Base-by-base conservation (phyloP, 2,797 vertebrate species). In the Hemitrygon akajei region DNA sequence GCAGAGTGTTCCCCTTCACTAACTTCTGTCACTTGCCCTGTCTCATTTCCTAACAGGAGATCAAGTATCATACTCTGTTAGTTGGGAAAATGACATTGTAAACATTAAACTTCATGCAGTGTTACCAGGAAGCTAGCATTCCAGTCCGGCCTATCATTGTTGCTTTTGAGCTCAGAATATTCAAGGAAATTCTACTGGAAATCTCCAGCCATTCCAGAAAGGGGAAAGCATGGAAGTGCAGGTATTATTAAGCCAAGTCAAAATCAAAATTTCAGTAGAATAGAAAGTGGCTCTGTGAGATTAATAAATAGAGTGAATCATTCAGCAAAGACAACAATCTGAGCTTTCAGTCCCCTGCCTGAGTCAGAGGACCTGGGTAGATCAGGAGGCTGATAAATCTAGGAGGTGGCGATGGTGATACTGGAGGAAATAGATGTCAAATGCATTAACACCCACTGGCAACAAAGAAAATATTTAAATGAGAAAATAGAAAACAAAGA, bases 331-430 rank as follows among this genome's bases (percentile, higher is more conserved):
- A 73, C 30, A 73, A 92, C 3, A 76, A 92, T 86, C 71, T 92
- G 25, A 27, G 20, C 27, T 75, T 76, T 16, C 69, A 30, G 60
- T 6, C 60, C 12, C 95, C 97, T 97, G 71, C 97, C 96, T 69
- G 97, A 97, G 71, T 97, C 94, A 86, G 95, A 94, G 94, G 96
- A 96, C 94, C 97, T 97, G 1, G 97, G 94, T 94, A 97, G 96
- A 94, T 99, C 98, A 95, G 95, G 94, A 98, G 96, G 95, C 98
- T 98, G 95, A 98, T 97, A 92, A 98, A 96, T 25, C 96, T 96
- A 4, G 98, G 98, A 0, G 98, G 98, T 56, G 98, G 98, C 0
- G 97, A 97, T 2, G 97, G 97, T 75, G 94, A 98, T 92, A 95
- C 96, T 25, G 96, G 96, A 87, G 95, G 97, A 20, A 97, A 97